Base-by-base conservation (phyloP, 2,888 invertebrate genomes). In the Synanthedon myopaeformis region DNA sequence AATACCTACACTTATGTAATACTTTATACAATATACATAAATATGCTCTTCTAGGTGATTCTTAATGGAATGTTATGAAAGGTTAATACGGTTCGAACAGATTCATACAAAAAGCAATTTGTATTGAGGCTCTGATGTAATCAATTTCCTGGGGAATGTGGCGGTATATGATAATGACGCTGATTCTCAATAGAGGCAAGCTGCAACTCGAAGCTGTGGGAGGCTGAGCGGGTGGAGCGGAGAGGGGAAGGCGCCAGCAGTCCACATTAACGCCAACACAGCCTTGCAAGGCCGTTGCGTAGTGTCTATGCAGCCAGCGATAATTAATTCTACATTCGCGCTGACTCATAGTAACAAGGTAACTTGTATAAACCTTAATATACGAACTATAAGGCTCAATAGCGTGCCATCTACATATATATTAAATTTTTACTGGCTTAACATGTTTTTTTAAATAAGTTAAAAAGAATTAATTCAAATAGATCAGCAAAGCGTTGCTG, bases 221-320 rank as follows among this genome's bases (percentile, higher is more conserved):
- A 45, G 45, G 45, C 10, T 3, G n/a, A 12, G 45, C 14, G 45
- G 45, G 45, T 13, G 45, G 45, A 12, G 35, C 8, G 35, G 45
- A 45, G 45, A 14, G n/a, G 35, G 23, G 23, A 10, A 45, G 45
- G 14, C 45, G 45, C 45, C 45, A 45, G 45, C 45, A 14, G 17
- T 17, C 12, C 49, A 49, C 17, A 23, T 14, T 78, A 77, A 72
- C 71, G 65, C 60, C 64, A 67, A 67, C 67, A 64, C 71, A 84
- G 74, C 86, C 86, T 86, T 86, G 85, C 85, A 86, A 86, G 86
- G 86, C 77, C 86, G 82, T 75, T 67, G 70, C 75, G 85, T 10
- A 35, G 35, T 35, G 35, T 82, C 83, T 85, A 79, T 79, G 79
- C 76, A 69, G 60, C 64, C 67, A 70, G 64, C 74, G 70, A 72